A percentile compares a stretch with the other conserved stretches of the same genome.
phyloP scores from a whole-genome alignment of 2,113 vertebrate genomes.

The Desmodus rotundus region DNA sequence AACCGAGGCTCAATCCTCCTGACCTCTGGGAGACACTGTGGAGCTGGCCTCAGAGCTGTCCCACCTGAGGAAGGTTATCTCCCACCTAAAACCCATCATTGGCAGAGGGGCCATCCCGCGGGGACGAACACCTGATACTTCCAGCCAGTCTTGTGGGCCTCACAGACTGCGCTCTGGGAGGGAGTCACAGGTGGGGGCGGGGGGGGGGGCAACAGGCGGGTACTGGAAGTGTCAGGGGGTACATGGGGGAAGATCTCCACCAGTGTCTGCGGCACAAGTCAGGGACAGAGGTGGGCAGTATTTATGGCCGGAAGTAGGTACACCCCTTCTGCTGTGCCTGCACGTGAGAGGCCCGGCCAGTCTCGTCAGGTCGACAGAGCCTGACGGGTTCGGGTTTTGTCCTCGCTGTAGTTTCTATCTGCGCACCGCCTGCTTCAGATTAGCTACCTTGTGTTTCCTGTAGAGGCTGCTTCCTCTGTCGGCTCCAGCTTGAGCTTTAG shows the following conservation, averaged over 20 bases:
- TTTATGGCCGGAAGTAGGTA: not conserved
- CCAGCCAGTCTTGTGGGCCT: not conserved
- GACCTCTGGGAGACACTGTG: not conserved
- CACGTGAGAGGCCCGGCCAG: rapidly evolving
- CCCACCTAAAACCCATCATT: not conserved
- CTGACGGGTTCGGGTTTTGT: too few relatives aligned
- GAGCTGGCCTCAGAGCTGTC: not conserved
- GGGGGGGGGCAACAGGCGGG: too few relatives aligned
- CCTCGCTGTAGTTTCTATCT: rapidly evolving
- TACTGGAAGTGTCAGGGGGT: not conserved
- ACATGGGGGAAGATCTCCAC: not conserved
- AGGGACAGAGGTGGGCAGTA: not conserved
- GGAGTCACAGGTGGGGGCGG: not conserved
- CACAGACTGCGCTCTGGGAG: not conserved
- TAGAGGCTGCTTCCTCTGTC: not conserved
- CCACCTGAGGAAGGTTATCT: not conserved
- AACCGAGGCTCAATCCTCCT: not conserved
- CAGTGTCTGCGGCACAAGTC: not conserved
- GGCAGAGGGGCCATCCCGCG: not conserved
- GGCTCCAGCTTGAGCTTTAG: not conserved
- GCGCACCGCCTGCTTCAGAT: not conserved
- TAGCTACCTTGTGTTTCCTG: not conserved
- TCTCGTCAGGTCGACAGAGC: not conserved
- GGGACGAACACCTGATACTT: not conserved
- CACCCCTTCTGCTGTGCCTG: not conserved